Evolutionary conservation across 1,140 invertebrate species (phyloP).

Genomic region (Listronotus bonariensis): DNA sequence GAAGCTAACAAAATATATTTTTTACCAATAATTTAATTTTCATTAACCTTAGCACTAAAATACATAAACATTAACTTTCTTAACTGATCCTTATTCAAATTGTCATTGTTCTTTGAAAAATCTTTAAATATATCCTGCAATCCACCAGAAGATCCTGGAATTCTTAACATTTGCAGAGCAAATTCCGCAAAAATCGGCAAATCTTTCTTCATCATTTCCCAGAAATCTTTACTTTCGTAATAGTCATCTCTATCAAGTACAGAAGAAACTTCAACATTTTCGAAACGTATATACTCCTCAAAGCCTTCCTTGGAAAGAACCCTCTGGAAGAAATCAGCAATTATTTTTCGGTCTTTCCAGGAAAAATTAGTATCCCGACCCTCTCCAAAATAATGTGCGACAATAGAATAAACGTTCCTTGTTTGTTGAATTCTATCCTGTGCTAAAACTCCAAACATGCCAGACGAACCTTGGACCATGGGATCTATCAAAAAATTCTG

Average conservation of each 20-base stretch:
- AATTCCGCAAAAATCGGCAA: background rate
- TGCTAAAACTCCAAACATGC: background rate
- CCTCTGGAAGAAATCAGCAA: background rate
- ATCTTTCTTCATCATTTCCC: background rate
- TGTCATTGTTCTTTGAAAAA: background rate
- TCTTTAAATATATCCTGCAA: background rate
- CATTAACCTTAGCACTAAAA: background rate
- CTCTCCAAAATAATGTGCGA: slow-evolving; percentile 3
- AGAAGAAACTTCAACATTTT: background rate
- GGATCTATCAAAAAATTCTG: background rate
- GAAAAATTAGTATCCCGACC: background rate
- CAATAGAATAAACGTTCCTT: background rate
- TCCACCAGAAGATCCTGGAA: background rate
- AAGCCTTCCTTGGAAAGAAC: background rate
- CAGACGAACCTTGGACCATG: background rate
- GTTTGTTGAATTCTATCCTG: background rate
- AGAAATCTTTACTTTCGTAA: background rate
- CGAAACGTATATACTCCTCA: background rate
- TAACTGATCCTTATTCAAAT: background rate
- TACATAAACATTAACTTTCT: slow-evolving; percentile 4
- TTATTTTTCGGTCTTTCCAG: background rate
- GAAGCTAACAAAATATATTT: too few species aligned
- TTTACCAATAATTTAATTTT: background rate
- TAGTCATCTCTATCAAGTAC: background rate
- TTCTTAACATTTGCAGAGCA: background rate